Percentiles rank a stretch among this genome's conserved stretches.
phyloP scores from a whole-genome alignment of 2,888 invertebrate genomes.

The Parapristionchus giblindavisi region DNA sequence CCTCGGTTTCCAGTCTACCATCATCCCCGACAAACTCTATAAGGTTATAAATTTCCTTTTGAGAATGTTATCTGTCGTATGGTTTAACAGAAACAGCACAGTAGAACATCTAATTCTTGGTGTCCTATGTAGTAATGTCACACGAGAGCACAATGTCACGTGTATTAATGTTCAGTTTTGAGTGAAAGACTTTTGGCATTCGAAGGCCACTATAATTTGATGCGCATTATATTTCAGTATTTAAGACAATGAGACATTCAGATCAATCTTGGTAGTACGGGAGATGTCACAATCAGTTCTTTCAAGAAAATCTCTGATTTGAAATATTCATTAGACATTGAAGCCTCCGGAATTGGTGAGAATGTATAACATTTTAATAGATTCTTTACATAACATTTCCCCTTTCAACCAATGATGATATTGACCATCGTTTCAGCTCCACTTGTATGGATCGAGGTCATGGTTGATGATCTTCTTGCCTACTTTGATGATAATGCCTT shows the following conservation, averaged over 20 bases:
- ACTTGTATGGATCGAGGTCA: slow-evolving; percentile 35
- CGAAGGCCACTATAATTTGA: neutral
- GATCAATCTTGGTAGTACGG: slow-evolving; percentile 10
- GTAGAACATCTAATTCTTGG: no score
- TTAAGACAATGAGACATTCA: neutral
- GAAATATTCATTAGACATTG: slow-evolving; percentile 1
- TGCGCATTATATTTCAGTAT: neutral
- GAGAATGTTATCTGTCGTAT: neutral
- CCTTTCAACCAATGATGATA: neutral
- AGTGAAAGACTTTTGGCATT: no score
- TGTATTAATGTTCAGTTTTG: no score
- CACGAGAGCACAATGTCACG: no score
- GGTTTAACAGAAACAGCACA: neutral
- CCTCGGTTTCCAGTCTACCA: slow-evolving; percentile 4
- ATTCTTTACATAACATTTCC: neutral
- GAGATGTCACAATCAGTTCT: neutral
- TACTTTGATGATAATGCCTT: slow-evolving; percentile 37
- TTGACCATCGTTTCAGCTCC: slow-evolving; percentile 14
- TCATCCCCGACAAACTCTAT: slow-evolving; percentile 7
- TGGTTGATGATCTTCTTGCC: neutral
- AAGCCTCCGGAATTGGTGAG: slow-evolving; percentile 19
- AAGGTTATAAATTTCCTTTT: neutral
- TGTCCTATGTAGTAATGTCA: no score
- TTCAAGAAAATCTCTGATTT: slow-evolving; percentile 7
- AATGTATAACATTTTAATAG: neutral